These are phyloP conservation scores for Indicator indicator DNA, from an alignment of 2,113 vertebrate species.

Conservation along the genomic window DNA sequence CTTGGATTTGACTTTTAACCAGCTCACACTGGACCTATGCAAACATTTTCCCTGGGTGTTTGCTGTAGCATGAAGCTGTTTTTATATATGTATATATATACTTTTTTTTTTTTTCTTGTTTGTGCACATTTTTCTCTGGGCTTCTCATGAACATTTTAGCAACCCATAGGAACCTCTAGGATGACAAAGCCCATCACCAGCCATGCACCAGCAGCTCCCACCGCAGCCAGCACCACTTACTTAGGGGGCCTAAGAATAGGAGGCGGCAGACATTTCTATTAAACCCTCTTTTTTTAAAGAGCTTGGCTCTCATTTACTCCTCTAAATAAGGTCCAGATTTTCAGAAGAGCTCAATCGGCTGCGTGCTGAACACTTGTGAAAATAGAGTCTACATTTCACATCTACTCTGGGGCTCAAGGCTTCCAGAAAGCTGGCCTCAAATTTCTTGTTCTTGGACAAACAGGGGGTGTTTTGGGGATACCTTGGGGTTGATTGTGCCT, in stretches of 20 bases:
- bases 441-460: constrained; percentile 52
- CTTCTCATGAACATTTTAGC: background rate
- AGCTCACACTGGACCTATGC: constrained; percentile 36
- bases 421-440: background rate
- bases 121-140: background rate
- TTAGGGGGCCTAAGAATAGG: constrained; percentile 60
- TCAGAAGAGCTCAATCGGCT: constrained; percentile 49
- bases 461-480: background rate
- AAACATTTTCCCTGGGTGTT: constrained; percentile 31
- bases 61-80: background rate
- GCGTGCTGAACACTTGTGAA: constrained; percentile 65
- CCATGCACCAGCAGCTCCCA: constrained; percentile 39
- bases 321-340: constrained; percentile 70
- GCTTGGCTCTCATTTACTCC: constrained; percentile 45
- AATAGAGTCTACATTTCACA: constrained; percentile 48
- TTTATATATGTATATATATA: background rate
- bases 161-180: background rate
- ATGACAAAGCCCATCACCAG: constrained; percentile 43
- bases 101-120: background rate
- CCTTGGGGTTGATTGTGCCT: background rate
- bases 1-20: constrained; percentile 51
- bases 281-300: constrained; percentile 50
- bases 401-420: constrained; percentile 35
- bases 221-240: constrained; percentile 50
- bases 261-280: constrained; percentile 63